Conservation (phyloP, 2,113 vertebrate species). For the Dasypus novemcinctus region DNA sequence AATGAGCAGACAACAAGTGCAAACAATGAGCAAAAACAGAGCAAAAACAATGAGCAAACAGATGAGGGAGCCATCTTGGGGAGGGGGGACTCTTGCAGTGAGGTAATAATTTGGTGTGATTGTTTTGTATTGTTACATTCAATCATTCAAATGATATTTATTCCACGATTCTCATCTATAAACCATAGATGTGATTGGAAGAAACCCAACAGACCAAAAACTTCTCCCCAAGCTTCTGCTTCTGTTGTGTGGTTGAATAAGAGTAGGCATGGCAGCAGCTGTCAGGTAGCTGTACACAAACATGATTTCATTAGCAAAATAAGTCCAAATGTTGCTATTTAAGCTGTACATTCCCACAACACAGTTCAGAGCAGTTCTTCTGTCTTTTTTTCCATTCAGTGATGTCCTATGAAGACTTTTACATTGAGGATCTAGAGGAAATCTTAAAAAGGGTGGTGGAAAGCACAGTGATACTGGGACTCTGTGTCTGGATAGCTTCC, state of each 20-base stretch:
- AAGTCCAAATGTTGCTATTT: constrained; percentile 23
- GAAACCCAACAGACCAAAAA: neutral
- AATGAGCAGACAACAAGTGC: too few species aligned
- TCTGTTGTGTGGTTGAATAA: neutral
- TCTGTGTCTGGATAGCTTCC: neutral
- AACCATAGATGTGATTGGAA: neutral
- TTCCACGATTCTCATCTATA: neutral
- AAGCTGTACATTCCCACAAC: neutral
- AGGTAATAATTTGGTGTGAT: neutral
- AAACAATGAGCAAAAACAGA: too few species aligned
- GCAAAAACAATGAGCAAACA: too few species aligned
- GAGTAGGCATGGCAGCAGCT: constrained; percentile 32
- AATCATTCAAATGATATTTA: neutral
- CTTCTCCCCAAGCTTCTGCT: constrained; percentile 5
- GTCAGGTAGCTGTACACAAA: constrained; percentile 49
- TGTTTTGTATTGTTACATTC: neutral
- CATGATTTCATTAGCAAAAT: neutral
- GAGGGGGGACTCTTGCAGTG: too few species aligned
- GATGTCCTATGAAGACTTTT: neutral
- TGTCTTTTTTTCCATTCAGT: neutral
- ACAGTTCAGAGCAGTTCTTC: neutral
- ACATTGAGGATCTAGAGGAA: neutral
- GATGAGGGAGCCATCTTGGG: too few species aligned
- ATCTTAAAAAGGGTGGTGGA: neutral
- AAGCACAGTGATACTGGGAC: fast-evolving